phyloP scores from a whole-genome alignment of 2,797 vertebrate genomes.

The Xenopus petersii region DNA sequence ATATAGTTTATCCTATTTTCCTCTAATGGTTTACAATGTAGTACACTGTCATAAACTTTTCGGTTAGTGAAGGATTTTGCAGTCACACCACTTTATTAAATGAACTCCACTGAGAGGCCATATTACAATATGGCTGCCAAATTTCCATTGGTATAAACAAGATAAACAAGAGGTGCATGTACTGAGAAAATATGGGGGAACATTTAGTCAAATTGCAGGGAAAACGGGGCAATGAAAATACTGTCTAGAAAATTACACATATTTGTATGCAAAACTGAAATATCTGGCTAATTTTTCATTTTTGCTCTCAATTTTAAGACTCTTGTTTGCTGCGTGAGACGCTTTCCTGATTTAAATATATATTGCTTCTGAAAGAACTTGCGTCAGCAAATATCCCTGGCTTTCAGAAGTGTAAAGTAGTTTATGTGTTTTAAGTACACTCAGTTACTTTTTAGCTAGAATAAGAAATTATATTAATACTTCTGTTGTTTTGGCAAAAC shows the following conservation, averaged over 20 bases:
- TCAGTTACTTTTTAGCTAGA: neutral
- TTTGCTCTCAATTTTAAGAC: conserved; percentile 17
- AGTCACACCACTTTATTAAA: too few relatives aligned
- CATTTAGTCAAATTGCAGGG: too few relatives aligned
- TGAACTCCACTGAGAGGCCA: too few relatives aligned
- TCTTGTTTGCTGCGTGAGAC: neutral
- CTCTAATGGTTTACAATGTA: too few relatives aligned
- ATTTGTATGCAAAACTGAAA: neutral
- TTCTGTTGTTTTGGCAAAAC: conserved; percentile 7
- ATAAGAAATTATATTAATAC: conserved; percentile 8
- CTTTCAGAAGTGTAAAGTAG: conserved; percentile 24
- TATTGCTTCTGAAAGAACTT: conserved; percentile 26
- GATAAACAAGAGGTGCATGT: too few relatives aligned
- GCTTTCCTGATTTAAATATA: conserved; percentile 38
- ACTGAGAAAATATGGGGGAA: too few relatives aligned
- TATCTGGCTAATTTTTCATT: neutral
- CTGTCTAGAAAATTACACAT: neutral
- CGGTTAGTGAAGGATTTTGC: too few relatives aligned
- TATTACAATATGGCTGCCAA: too few relatives aligned
- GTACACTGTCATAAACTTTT: too few relatives aligned
- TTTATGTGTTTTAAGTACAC: conserved; percentile 2
- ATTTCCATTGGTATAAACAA: too few relatives aligned
- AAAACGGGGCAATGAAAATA: neutral
- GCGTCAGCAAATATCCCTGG: conserved; percentile 32
- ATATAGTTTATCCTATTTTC: too few relatives aligned